Evolutionary conservation across 2,113 vertebrate genomes (phyloP), one percentile per base, ranked within the genome.

Genomic region (Rousettus leschenaultii): DNA sequence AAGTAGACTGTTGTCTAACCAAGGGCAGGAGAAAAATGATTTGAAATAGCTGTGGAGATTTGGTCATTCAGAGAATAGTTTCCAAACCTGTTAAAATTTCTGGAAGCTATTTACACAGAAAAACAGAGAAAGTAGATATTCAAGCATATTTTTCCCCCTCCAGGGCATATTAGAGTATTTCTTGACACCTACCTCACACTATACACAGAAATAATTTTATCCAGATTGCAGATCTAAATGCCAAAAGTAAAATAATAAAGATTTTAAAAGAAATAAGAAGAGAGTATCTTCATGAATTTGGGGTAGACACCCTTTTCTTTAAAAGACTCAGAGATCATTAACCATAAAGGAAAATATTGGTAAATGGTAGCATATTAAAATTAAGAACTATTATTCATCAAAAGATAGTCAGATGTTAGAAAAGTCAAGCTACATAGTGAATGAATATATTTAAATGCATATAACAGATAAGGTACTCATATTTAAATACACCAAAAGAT

Each of bases 31-130:
- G 51, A 86, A 77, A 92, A 73, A 68, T 33, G 75, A 79, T 7
- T 71, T 88, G 14, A 94, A 53, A 45, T 80, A 83, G 8, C 18
- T 61, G 80, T 48, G 38, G 73, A 63, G 21, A 74, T 80, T 57
- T 61, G 61, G 74, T 79, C 26, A 68, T 19, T 96, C 70, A 55
- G 7, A 77, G 53, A 89, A 88, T 84, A 95, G 1, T 90, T 90
- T 48, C 15, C 11, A 96, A 92, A n/a, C 6, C 65, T 92, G 15
- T 43, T 80, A 71, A 92, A 88, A 57, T 87, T 92, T 90, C 51
- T 92, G n/a, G 40, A 86, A 83, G 48, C 30, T 79, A 2, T 89
- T 85, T 95, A 88, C 48, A 74, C 30, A 79, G 55, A 79, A 97
- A 92, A 84, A 33, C 4, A 30, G 1, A 3, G 53, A 3, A 75